Conservation (phyloP, 2,888 invertebrate species). For the Drosophila borborema region DNA sequence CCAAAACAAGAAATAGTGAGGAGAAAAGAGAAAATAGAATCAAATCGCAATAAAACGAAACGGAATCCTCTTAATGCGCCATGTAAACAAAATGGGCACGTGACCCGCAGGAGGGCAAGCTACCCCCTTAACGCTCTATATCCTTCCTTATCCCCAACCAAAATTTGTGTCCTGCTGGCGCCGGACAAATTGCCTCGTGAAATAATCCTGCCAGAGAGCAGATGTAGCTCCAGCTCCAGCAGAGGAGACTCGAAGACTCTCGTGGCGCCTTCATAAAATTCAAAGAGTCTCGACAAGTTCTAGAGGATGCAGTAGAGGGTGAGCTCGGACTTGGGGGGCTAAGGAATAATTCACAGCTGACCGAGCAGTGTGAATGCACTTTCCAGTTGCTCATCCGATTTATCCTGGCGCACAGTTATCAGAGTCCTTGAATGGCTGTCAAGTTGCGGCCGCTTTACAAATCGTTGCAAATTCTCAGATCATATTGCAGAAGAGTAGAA, state of each 20-base stretch:
- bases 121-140: not conserved
- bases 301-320: conserved; percentile 5
- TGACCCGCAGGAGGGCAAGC: conserved; percentile 65
- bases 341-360: conserved; percentile 53
- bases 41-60: conserved; percentile 76
- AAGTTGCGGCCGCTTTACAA: conserved; percentile 52
- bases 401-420: conserved; percentile 19
- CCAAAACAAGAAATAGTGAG: conserved; percentile 43
- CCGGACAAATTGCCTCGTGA: conserved; percentile 68
- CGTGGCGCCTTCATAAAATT: conserved; percentile 59
- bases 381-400: conserved; percentile 14
- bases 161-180: conserved; percentile 46
- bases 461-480: conserved; percentile 55
- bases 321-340: conserved; percentile 7
- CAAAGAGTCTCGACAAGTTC: conserved; percentile 7
- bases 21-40: conserved; percentile 66
- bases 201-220: conserved; percentile 55
- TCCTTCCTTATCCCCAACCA: not conserved
- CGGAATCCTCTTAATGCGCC: conserved; percentile 81
- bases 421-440: conserved; percentile 58
- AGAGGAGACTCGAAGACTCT: conserved; percentile 5
- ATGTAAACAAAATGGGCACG: conserved; percentile 83
- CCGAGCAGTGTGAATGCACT: conserved; percentile 38
- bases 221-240: conserved; percentile 27
- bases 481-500: conserved; percentile 35